phyloP scores from a whole-genome alignment of 2,888 invertebrate genomes.

The Amblyjoppa fuscipennis region DNA sequence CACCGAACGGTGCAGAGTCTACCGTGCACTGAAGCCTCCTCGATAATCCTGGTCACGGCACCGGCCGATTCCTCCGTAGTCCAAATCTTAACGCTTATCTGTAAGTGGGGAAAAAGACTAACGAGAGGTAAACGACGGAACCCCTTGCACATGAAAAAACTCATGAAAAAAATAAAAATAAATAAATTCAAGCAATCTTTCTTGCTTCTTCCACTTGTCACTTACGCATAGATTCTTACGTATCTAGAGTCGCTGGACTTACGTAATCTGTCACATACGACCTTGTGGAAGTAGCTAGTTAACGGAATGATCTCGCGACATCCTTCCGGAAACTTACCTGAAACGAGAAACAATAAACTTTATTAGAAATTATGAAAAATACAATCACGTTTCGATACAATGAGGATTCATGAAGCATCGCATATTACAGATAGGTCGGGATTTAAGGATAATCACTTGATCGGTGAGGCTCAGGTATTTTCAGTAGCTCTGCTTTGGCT shows the following conservation, averaged over 20 bases:
- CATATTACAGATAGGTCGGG: too few species aligned
- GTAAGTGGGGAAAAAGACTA: too few species aligned
- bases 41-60: background rate
- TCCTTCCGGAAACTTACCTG: constrained; percentile 65
- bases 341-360: constrained; percentile 31
- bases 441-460: too few species aligned
- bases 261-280: constrained; percentile 53
- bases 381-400: background rate
- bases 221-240: constrained; percentile 30
- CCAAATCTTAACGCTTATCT: background rate
- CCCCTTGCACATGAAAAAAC: too few species aligned
- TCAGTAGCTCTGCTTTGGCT: too few species aligned
- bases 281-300: constrained; percentile 44
- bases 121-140: too few species aligned
- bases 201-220: constrained; percentile 17
- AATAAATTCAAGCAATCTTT: background rate
- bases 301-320: constrained; percentile 39
- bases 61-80: background rate
- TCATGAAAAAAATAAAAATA: too few species aligned
- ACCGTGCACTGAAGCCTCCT: constrained; percentile 9
- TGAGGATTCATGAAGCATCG: background rate
- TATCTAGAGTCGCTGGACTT: constrained; percentile 52
- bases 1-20: background rate
- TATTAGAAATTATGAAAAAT: background rate
- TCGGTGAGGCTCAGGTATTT: too few species aligned